These are phyloP conservation scores for Pristionchus japonicus DNA, from an alignment of 2,888 invertebrate genomes.

Conservation along the genomic window DNA sequence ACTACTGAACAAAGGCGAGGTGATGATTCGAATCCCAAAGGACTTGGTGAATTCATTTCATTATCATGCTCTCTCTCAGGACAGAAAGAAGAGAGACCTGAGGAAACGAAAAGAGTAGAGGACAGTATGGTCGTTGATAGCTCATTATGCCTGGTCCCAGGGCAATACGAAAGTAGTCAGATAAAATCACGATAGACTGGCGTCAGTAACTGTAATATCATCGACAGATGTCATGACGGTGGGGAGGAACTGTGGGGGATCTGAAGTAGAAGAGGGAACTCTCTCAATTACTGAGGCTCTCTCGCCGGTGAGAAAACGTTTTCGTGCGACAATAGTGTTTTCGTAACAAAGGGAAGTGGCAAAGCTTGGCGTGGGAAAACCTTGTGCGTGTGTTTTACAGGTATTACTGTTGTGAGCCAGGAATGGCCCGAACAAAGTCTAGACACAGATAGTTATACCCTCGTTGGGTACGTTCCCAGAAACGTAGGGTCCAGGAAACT, in stretches of 20 bases:
- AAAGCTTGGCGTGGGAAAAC: not conserved
- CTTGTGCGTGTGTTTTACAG: not conserved
- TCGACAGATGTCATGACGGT: not conserved
- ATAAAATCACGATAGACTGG: not conserved
- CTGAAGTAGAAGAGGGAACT: not conserved
- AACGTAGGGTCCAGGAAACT: too few relatives aligned
- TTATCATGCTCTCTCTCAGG: not conserved
- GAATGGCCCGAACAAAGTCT: too few relatives aligned
- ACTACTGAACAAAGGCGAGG: not conserved
- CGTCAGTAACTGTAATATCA: not conserved
- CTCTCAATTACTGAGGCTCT: too few relatives aligned
- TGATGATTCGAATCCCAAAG: not conserved
- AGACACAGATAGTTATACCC: too few relatives aligned
- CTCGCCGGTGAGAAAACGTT: too few relatives aligned
- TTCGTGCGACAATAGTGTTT: not conserved
- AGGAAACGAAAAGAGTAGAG: too few relatives aligned
- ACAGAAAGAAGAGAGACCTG: not conserved
- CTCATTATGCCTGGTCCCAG: not conserved
- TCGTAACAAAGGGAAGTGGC: too few relatives aligned
- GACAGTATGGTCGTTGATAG: not conserved
- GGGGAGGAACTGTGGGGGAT: not conserved
- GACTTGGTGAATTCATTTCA: not conserved
- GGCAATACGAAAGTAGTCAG: not conserved
- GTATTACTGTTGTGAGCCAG: too few relatives aligned
- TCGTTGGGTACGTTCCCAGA: too few relatives aligned